Base-by-base conservation (phyloP, 2,113 vertebrate genomes). In the Halcyon malimbica region DNA sequence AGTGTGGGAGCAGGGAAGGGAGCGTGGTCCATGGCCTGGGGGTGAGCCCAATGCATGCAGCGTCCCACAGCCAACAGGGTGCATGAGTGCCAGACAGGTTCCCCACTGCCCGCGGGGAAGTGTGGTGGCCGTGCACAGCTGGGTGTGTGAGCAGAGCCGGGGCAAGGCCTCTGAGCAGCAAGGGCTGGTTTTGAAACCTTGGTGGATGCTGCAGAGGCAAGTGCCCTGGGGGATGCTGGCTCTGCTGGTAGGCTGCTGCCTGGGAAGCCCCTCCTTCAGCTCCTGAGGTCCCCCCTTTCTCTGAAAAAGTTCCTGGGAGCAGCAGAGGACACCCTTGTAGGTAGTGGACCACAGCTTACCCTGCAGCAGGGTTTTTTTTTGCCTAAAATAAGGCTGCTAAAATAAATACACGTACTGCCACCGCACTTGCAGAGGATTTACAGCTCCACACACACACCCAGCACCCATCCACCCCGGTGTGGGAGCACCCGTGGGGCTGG, bases 21-120 rank as follows among this genome's bases (percentile, higher is more conserved):
- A 0, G 3, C 1, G 1, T 44, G 33, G 48, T 64, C 51, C 19
- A 0, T 12, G 41, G 18, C 16, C 57, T 31, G n/a, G 29, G 17
- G 20, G 6, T 0, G 0, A 73, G 57, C 71, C 59, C 7, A 1
- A 16, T 29, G 50, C 1, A 0, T 10, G 26, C 51, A 59, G 46
- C n/a, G 28, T 81, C 80, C 56, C 31, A 48, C 35, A 82, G 75
- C 21, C 39, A 44, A 17, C 0, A 2, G 67, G 25, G 37, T 15
- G 28, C 74, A 15, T 9, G 24, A 78, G 23, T 2, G 3, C 17
- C 5, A 6, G 44, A 33, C n/a, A 35, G 35, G 70, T 78, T 29
- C 53, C 65, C 65, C 5, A 0, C 37, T 69, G 54, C 50, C 74
- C 21, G 17, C 4, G 23, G 24, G 69, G 64, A 82, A 64, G 20